Percentiles rank a stretch among this genome's conserved stretches.
Evolutionary conservation across 2,888 invertebrate genomes (phyloP).

Genomic region (Notodonta dromedarius): DNA sequence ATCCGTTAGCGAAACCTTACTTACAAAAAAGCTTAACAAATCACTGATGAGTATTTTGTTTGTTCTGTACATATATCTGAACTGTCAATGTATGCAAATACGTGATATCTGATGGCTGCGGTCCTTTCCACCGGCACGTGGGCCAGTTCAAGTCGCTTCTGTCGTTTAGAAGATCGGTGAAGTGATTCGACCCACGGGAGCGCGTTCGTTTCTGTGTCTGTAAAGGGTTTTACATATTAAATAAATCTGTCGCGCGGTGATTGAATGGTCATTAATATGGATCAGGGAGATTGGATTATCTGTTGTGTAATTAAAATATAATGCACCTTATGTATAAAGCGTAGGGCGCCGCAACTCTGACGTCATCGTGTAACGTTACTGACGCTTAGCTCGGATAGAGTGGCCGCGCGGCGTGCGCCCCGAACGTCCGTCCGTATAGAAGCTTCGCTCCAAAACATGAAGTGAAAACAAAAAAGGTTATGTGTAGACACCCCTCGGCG

Average conservation of each 20-base stretch:
- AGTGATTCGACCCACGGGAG: slow-evolving; percentile 74
- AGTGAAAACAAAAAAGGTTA: slow-evolving; percentile 21
- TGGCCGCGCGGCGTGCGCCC: no score
- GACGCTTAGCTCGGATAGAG: no score
- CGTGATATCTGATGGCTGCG: slow-evolving; percentile 63
- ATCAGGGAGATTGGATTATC: background rate
- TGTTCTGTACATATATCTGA: slow-evolving; percentile 55
- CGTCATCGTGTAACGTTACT: no score
- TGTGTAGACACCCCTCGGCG: slow-evolving; percentile 36
- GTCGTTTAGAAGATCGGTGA: slow-evolving; percentile 72
- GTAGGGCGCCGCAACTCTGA: no score
- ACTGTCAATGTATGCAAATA: slow-evolving; percentile 80
- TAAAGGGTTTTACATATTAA: slow-evolving; percentile 16
- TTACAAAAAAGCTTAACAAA: slow-evolving; percentile 34
- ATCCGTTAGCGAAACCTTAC: no score
- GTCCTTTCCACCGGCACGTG: slow-evolving; percentile 54
- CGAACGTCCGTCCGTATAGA: no score
- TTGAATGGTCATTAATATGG: background rate
- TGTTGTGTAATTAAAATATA: slow-evolving; percentile 10
- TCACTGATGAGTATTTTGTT: slow-evolving; percentile 42
- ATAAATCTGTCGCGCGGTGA: slow-evolving; percentile 1
- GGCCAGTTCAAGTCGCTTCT: slow-evolving; percentile 66
- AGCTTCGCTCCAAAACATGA: slow-evolving; percentile 14
- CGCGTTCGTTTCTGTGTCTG: slow-evolving; percentile 62
- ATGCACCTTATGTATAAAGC: no score